phyloP scores from a whole-genome alignment of 2,113 vertebrate genomes.

The Dasypus novemcinctus region DNA sequence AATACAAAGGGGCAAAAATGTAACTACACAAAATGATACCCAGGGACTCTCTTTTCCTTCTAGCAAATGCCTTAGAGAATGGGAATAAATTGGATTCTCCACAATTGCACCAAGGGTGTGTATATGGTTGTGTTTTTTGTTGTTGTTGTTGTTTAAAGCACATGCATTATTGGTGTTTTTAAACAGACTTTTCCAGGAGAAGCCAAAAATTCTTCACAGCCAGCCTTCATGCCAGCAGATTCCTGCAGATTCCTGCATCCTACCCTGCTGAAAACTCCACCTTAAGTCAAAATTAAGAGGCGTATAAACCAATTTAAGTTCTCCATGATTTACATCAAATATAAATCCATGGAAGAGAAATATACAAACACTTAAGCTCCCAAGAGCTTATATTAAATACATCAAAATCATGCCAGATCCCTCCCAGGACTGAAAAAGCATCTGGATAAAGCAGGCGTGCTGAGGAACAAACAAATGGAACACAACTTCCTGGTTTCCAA shows the following conservation, averaged over 20 bases:
- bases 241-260: too few relatives aligned
- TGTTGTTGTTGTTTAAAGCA: too few relatives aligned
- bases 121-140: background rate
- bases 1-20: slow-evolving; percentile 59
- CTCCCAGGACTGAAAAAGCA: background rate
- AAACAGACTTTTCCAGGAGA: background rate
- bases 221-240: background rate
- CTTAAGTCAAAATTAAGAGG: slow-evolving; percentile 15
- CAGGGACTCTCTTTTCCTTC: slow-evolving; percentile 58
- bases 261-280: background rate
- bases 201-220: background rate
- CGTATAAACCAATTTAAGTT: slow-evolving; percentile 4
- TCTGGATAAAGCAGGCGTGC: background rate
- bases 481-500: slow-evolving; percentile 10
- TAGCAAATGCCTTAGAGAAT: slow-evolving; percentile 68
- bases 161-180: slow-evolving; percentile 12
- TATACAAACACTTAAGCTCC: background rate
- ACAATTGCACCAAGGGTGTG: slow-evolving; percentile 56
- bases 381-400: slow-evolving; percentile 25
- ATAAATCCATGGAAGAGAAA: slow-evolving; percentile 39
- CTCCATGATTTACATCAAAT: slow-evolving; percentile 34
- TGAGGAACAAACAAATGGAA: slow-evolving; percentile 23
- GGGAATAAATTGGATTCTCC: slow-evolving; percentile 59
- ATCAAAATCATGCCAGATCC: background rate
- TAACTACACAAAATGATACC: slow-evolving; percentile 70